Conservation (phyloP, 2,797 vertebrate genomes). For the Cephalopachus bancanus region DNA sequence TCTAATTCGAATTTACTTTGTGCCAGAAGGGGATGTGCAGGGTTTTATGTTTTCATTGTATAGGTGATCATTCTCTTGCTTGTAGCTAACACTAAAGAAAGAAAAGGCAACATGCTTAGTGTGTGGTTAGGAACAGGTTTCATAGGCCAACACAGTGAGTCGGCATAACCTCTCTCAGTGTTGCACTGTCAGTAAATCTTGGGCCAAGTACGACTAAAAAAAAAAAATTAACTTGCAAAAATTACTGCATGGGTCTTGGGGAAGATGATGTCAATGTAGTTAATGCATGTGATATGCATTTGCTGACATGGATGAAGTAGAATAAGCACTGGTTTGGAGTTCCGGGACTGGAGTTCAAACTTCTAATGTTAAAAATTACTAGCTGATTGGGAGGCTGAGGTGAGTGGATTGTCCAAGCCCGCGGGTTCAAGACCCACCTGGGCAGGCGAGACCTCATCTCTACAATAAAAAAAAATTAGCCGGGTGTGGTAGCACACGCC, state of each 20-base stretch:
- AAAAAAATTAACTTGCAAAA: constrained; percentile 7
- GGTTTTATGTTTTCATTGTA: neutral
- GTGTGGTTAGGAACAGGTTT: neutral
- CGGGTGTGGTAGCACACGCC: no score
- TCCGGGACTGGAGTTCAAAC: neutral
- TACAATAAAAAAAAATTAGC: no score
- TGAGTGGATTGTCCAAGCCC: no score
- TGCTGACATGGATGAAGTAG: neutral
- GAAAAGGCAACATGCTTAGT: neutral
- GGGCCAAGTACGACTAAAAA: neutral
- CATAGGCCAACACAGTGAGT: neutral
- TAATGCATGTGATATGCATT: neutral
- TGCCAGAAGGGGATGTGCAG: neutral
- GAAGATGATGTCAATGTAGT: neutral
- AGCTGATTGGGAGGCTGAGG: neutral
- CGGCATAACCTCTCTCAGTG: neutral
- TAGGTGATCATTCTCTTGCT: neutral
- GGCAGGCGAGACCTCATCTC: no score
- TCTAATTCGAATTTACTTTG: constrained; percentile 4
- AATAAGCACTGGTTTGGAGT: neutral
- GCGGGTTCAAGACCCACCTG: no score
- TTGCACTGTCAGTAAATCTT: neutral
- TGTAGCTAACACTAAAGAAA: neutral
- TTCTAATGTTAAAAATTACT: neutral
- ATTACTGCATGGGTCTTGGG: neutral